Evolutionary conservation across 2,888 invertebrate genomes (phyloP).

Genomic region (Marronus borbonicus): DNA sequence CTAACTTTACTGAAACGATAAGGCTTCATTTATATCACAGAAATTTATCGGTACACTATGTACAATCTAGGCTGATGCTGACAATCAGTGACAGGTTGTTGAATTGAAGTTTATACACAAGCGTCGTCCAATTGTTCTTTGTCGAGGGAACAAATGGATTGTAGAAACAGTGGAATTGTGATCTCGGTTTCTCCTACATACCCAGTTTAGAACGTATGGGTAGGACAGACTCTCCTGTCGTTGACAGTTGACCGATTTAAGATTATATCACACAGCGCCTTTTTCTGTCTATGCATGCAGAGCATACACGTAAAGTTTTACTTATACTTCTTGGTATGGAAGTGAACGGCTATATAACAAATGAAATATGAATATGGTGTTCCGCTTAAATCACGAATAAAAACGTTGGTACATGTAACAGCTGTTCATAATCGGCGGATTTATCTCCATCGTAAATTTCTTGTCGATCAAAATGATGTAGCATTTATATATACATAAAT

Average conservation of each 20-base stretch:
- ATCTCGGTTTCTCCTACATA: slow-evolving; percentile 33
- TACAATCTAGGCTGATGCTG: slow-evolving; percentile 10
- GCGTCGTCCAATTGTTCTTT: slow-evolving; percentile 33
- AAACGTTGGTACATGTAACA: not conserved
- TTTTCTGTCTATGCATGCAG: not conserved
- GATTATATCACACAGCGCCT: slow-evolving; percentile 15
- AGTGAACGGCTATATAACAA: slow-evolving; percentile 12
- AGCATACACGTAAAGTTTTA: not conserved
- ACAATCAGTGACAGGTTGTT: slow-evolving; percentile 29
- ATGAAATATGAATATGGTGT: slow-evolving; percentile 9
- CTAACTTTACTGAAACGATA: slow-evolving; percentile 9
- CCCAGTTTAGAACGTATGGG: slow-evolving; percentile 29
- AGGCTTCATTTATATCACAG: slow-evolving; percentile 16
- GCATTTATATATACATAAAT: too few relatives aligned
- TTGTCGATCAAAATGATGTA: too few relatives aligned
- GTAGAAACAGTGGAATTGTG: slow-evolving; percentile 25
- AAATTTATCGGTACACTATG: not conserved
- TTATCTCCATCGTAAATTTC: too few relatives aligned
- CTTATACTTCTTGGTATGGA: slow-evolving; percentile 8
- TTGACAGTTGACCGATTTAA: slow-evolving; percentile 43
- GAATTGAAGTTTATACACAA: slow-evolving; percentile 32
- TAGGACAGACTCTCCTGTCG: slow-evolving; percentile 16
- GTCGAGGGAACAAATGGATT: slow-evolving; percentile 37
- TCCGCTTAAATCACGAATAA: not conserved
- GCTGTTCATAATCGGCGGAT: too few relatives aligned